A percentile compares a stretch with the other conserved stretches of the same genome.
Evolutionary conservation across 2,113 vertebrate genomes (phyloP).

Genomic region (Centrocercus urophasianus): DNA sequence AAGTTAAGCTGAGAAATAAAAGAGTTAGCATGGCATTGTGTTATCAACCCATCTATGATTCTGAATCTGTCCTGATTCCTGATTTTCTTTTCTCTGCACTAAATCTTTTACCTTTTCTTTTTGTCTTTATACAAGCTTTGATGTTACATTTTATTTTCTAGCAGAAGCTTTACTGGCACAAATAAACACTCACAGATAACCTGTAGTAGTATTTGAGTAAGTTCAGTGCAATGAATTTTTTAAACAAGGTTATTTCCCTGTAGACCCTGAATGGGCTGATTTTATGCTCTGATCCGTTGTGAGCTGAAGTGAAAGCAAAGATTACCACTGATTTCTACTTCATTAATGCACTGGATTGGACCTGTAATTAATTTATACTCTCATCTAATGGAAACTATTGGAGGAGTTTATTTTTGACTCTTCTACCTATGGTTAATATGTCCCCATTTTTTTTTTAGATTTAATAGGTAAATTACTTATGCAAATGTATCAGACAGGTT

Average conservation of each 20-base stretch:
- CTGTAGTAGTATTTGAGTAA: not conserved
- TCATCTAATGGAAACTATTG: not conserved
- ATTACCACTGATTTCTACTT: not conserved
- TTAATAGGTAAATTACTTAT: slow-evolving; percentile 15
- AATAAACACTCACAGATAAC: not conserved
- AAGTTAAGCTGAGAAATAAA: not conserved
- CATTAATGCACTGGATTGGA: not conserved
- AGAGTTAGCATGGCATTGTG: not conserved
- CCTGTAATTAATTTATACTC: not conserved
- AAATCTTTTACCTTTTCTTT: not conserved
- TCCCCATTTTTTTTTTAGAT: not conserved
- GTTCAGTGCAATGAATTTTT: not conserved
- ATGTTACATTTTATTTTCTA: not conserved
- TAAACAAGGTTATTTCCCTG: not conserved
- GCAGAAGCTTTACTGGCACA: not conserved
- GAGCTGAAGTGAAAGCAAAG: not conserved
- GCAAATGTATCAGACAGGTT: slow-evolving; percentile 1
- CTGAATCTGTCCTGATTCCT: not conserved
- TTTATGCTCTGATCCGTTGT: not conserved
- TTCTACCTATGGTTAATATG: not conserved
- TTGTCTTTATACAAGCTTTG: not conserved
- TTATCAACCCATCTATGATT: not conserved
- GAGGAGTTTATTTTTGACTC: not conserved
- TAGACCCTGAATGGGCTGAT: not conserved
- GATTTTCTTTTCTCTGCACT: not conserved